A percentile compares a stretch with the other conserved stretches of the same genome.
Conservation (phyloP, 2,888 invertebrate genomes). For the Philonicus albiceps region DNA sequence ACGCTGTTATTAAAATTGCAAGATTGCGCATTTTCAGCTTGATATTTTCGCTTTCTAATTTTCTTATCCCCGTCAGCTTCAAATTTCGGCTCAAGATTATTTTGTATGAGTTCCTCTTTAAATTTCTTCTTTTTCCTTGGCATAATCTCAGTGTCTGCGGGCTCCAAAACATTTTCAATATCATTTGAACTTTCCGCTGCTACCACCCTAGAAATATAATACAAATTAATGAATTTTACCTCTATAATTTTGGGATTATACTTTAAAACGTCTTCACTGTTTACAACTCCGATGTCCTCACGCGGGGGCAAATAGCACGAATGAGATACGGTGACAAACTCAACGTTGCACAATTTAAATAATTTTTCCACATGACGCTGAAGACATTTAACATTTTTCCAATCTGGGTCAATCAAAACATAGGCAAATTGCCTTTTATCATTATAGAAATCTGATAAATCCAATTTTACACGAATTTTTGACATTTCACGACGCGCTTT, state of each 20-base stretch:
- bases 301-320: constrained; percentile 1
- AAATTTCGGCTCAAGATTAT: neutral
- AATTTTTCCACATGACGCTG: constrained; percentile 30
- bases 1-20: neutral
- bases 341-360: constrained; percentile 22
- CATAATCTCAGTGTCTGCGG: neutral
- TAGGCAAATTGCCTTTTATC: constrained; percentile 22
- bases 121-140: neutral
- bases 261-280: neutral
- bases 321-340: constrained; percentile 12
- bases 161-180: neutral
- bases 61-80: neutral
- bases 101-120: neutral
- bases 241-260: neutral
- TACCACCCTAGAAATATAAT: neutral
- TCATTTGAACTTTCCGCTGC: neutral
- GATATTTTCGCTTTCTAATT: neutral
- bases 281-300: constrained; percentile 3
- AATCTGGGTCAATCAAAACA: constrained; percentile 30
- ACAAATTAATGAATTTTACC: neutral
- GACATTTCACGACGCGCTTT: neutral
- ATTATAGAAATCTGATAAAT: constrained; percentile 38
- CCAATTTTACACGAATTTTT: constrained; percentile 35
- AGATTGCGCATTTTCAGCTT: neutral
- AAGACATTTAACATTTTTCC: constrained; percentile 34